A percentile compares a stretch with the other conserved stretches of the same genome.
These are phyloP conservation scores for Meiosimyza platycephala DNA, from an alignment of 2,888 invertebrate genomes.

Conservation along the genomic window DNA sequence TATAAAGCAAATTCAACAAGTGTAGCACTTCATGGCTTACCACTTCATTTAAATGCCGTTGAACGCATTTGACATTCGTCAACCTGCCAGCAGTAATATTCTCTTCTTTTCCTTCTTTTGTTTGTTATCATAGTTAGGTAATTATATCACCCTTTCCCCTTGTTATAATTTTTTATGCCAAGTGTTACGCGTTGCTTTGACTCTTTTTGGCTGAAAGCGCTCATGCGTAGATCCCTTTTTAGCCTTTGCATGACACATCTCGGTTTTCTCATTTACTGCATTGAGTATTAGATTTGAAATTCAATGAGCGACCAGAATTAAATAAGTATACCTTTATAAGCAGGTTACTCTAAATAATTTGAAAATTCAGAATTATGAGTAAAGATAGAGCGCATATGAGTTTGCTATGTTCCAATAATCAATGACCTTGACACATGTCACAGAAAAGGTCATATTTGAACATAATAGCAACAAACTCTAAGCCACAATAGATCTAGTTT, in stretches of 20 bases:
- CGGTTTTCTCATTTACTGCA: not conserved
- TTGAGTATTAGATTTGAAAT: too few species aligned
- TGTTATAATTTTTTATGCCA: slow-evolving; percentile 7
- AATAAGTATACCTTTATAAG: too few species aligned
- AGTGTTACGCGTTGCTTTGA: not conserved
- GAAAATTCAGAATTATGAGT: too few species aligned
- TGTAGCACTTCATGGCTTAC: slow-evolving; percentile 11
- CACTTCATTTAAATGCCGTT: slow-evolving; percentile 28
- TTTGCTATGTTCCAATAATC: too few species aligned
- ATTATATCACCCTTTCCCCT: slow-evolving; percentile 12
- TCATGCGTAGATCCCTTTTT: slow-evolving; percentile 47
- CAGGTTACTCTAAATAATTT: too few species aligned
- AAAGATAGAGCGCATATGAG: too few species aligned
- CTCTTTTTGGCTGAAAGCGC: slow-evolving; percentile 32
- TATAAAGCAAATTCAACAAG: slow-evolving; percentile 18
- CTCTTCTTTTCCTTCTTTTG: slow-evolving; percentile 27
- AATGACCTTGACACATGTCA: too few species aligned
- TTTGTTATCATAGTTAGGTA: slow-evolving; percentile 27
- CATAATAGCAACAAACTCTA: too few species aligned
- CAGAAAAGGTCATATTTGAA: too few species aligned
- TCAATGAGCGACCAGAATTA: too few species aligned
- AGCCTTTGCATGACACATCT: slow-evolving; percentile 5
- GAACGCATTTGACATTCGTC: slow-evolving; percentile 39
- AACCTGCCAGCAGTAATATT: slow-evolving; percentile 37
- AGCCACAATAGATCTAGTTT: too few species aligned